Percentiles rank a stretch among this genome's conserved stretches.
phyloP scores from a whole-genome alignment of 1,140 invertebrate species.

The Aradophagus sp. region DNA sequence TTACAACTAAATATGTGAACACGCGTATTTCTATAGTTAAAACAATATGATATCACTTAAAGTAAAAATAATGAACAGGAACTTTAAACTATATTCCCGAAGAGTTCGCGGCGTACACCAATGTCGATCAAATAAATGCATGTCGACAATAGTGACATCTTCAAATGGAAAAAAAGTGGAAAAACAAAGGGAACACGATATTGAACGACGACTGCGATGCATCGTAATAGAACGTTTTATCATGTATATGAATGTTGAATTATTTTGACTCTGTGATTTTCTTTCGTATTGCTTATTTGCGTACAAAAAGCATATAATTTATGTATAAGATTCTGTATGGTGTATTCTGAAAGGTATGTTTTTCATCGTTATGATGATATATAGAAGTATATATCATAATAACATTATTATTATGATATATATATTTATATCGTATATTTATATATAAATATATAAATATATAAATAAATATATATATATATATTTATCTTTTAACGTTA shows the following conservation, averaged over 20 bases:
- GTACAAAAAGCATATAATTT: conserved; percentile 56
- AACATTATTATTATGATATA: conserved; percentile 60
- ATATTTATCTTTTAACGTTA: conserved; percentile 60
- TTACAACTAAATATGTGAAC: conserved; percentile 10
- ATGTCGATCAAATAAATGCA: conserved; percentile 27
- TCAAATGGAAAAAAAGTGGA: conserved; percentile 12
- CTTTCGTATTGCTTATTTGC: conserved; percentile 59
- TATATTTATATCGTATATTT: conserved; percentile 56
- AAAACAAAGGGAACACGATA: conserved; percentile 35
- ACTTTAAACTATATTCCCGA: conserved; percentile 38
- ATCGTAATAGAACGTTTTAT: conserved; percentile 66
- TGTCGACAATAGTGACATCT: conserved; percentile 37
- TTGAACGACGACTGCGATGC: conserved; percentile 49
- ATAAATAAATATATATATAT: conserved; percentile 38
- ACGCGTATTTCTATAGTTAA: conserved; percentile 14
- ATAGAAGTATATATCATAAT: conserved; percentile 51
- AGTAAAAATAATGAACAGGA: conserved; percentile 16
- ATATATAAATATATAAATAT: conserved; percentile 38
- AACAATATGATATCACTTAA: conserved; percentile 5
- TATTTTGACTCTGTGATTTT: conserved; percentile 67
- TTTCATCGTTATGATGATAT: conserved; percentile 45
- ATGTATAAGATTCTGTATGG: conserved; percentile 52
- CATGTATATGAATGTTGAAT: conserved; percentile 64
- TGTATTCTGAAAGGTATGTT: conserved; percentile 56
- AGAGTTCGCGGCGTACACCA: conserved; percentile 17